Evolutionary conservation across 2,797 vertebrate genomes (phyloP).

Genomic region (Parauchenoglanis ngamensis): DNA sequence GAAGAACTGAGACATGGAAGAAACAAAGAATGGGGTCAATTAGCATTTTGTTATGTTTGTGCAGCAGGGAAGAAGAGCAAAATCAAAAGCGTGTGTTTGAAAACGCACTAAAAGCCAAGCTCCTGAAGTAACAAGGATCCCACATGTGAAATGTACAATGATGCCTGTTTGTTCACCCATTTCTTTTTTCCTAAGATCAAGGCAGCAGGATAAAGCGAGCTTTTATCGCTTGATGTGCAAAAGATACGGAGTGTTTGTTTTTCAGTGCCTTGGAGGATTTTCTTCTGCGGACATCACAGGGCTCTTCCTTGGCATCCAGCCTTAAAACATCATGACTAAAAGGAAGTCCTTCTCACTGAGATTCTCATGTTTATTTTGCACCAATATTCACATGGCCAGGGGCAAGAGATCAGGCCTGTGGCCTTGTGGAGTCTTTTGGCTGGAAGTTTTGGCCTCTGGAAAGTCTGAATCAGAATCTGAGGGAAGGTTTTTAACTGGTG

Average conservation of each 20-base stretch:
- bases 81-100: conserved; percentile 52
- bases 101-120: conserved; percentile 45
- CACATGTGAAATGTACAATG: conserved; percentile 45
- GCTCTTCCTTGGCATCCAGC: conserved; percentile 21
- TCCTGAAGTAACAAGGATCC: conserved; percentile 45
- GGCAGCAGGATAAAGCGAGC: conserved; percentile 41
- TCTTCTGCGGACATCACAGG: conserved; percentile 19
- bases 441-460: conserved; percentile 55
- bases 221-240: conserved; percentile 44
- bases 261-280: conserved; percentile 58
- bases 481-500: conserved; percentile 39
- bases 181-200: conserved; percentile 31
- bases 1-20: conserved; percentile 35
- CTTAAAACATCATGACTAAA: conserved; percentile 24
- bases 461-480: conserved; percentile 60
- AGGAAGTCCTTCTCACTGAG: conserved; percentile 6
- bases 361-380: conserved; percentile 55
- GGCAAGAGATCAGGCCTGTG: conserved; percentile 55
- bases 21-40: conserved; percentile 40
- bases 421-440: conserved; percentile 66
- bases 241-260: conserved; percentile 49
- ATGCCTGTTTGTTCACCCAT: conserved; percentile 36
- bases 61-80: conserved; percentile 39
- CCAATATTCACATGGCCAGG: conserved; percentile 60
- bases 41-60: conserved; percentile 51